Evolutionary conservation across 1,140 invertebrate species (phyloP).

Genomic region (Rhynchophorus ferrugineus): DNA sequence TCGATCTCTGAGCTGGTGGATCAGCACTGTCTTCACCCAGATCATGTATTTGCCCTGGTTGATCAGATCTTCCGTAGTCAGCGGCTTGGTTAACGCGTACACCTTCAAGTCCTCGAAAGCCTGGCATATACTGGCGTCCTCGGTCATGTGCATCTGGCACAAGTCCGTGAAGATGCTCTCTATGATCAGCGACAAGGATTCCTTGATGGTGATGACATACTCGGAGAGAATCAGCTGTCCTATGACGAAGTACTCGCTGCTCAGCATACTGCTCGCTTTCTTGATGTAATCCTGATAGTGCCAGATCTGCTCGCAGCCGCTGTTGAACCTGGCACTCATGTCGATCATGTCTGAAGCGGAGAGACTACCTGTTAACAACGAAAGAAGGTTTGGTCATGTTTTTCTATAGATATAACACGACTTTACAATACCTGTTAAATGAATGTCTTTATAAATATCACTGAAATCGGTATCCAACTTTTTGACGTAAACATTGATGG

Average conservation of each 20-base stretch:
- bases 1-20: constrained; percentile 47
- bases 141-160: constrained; percentile 29
- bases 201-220: constrained; percentile 43
- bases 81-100: constrained; percentile 54
- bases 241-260: constrained; percentile 56
- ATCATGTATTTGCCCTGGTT: constrained; percentile 47
- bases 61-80: constrained; percentile 63
- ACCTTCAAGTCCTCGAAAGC: constrained; percentile 54
- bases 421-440: constrained; percentile 1
- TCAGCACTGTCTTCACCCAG: constrained; percentile 29
- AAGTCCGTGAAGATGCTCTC: constrained; percentile 46
- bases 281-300: constrained; percentile 52
- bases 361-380: not conserved
- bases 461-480: constrained; percentile 17
- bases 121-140: constrained; percentile 55
- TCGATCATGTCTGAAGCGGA: constrained; percentile 28
- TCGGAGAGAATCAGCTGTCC: constrained; percentile 45
- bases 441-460: constrained; percentile 21
- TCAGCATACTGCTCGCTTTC: constrained; percentile 50
- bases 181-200: constrained; percentile 41
- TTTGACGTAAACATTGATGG: constrained; percentile 18
- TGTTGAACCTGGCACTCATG: constrained; percentile 45
- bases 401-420: too few relatives aligned
- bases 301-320: constrained; percentile 50
- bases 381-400: too few relatives aligned